phyloP scores from a whole-genome alignment of 1,140 invertebrate species.

The Lasioglossum baleicum region DNA sequence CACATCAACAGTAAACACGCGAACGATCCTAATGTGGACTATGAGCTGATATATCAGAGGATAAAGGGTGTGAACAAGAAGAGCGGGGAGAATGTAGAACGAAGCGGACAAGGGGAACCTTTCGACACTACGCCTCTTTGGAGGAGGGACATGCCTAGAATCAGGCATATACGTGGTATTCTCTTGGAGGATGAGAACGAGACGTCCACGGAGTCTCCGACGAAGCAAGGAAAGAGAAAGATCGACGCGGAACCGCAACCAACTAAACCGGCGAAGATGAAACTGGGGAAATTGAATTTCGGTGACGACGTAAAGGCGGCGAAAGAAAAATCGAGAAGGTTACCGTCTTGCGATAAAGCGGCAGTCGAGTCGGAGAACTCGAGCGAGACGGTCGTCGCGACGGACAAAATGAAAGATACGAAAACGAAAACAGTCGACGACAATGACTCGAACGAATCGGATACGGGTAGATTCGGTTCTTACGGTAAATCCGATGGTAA shows the following conservation, averaged over 20 bases:
- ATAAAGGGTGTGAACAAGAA: constrained; percentile 72
- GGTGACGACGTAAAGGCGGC: constrained; percentile 52
- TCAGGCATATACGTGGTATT: constrained; percentile 81
- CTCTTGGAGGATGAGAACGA: constrained; percentile 65
- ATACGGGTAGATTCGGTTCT: constrained; percentile 65
- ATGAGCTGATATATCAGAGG: constrained; percentile 67
- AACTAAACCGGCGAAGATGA: constrained; percentile 64
- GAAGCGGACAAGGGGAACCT: constrained; percentile 68
- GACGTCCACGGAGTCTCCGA: constrained; percentile 36
- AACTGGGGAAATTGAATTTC: constrained; percentile 52
- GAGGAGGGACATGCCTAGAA: constrained; percentile 80
- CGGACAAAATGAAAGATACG: constrained; percentile 36
- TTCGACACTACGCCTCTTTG: constrained; percentile 83
- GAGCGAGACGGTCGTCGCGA: neutral
- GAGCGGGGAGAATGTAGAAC: constrained; percentile 42
- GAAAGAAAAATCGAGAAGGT: constrained; percentile 62
- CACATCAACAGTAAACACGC: constrained; percentile 81
- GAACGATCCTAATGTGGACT: constrained; percentile 69
- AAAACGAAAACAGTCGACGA: constrained; percentile 24
- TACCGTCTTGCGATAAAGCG: constrained; percentile 50
- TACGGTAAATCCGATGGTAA: constrained; percentile 75
- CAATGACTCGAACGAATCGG: constrained; percentile 31
- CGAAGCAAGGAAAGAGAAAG: constrained; percentile 66
- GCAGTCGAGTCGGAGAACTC: neutral
- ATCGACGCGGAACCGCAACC: constrained; percentile 55